Evolutionary conservation across 2,888 invertebrate genomes (phyloP).

Genomic region (Adelphocoris suturalis): DNA sequence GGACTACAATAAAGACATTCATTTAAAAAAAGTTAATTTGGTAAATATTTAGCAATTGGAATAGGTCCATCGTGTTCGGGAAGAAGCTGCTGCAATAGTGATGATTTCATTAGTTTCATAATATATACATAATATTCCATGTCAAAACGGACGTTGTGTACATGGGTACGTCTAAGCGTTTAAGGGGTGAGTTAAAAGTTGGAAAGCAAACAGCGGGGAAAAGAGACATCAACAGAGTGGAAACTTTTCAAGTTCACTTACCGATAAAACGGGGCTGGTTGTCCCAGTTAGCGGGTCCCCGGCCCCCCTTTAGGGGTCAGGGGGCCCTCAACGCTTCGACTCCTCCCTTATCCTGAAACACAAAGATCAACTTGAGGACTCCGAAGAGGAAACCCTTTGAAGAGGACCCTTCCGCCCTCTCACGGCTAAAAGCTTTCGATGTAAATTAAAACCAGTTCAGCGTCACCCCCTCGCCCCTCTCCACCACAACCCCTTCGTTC

Average conservation of each 20-base stretch:
- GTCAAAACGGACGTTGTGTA: too few relatives aligned
- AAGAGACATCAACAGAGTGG: not conserved
- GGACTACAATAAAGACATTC: too few relatives aligned
- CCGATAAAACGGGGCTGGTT: constrained; percentile 37
- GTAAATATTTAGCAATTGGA: too few relatives aligned
- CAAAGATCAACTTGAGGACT: constrained; percentile 45
- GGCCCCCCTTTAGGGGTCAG: constrained; percentile 59
- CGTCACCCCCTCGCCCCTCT: not conserved
- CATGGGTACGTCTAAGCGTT: not conserved
- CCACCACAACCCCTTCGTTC: not conserved
- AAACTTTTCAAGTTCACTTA: constrained; percentile 36
- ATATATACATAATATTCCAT: too few relatives aligned
- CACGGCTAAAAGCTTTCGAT: constrained; percentile 31
- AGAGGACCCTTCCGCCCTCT: constrained; percentile 32
- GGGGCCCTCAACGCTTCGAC: constrained; percentile 51
- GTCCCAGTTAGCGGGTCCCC: constrained; percentile 55
- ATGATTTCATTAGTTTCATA: too few relatives aligned
- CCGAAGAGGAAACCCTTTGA: constrained; percentile 34
- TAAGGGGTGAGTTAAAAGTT: not conserved
- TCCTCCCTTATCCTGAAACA: constrained; percentile 65
- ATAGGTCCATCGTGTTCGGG: too few relatives aligned
- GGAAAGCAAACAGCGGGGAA: not conserved
- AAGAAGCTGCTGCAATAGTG: too few relatives aligned
- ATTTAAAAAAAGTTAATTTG: too few relatives aligned
- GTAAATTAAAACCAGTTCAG: constrained; percentile 39